phyloP scores from a whole-genome alignment of 2,888 invertebrate species.

The Andrena camellia region DNA sequence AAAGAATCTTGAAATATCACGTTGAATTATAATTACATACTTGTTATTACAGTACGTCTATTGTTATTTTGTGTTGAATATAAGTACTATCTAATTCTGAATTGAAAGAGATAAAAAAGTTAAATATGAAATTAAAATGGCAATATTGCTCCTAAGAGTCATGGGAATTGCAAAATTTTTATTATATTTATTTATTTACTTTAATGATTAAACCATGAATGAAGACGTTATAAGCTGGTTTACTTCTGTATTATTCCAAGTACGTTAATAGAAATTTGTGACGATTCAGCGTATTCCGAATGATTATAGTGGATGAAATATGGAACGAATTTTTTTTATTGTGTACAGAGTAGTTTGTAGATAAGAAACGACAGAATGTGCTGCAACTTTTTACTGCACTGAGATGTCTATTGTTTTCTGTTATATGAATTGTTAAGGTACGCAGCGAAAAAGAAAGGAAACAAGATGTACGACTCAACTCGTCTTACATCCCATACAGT shows the following conservation, averaged over 20 bases:
- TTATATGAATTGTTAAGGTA: neutral
- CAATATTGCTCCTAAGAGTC: too few relatives aligned
- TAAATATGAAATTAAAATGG: too few relatives aligned
- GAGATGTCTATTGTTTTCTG: constrained; percentile 5
- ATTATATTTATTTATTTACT: neutral
- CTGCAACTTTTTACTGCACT: neutral
- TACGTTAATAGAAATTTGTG: neutral
- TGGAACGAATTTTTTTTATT: neutral
- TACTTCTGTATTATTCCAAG: too few relatives aligned
- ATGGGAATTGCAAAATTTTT: too few relatives aligned
- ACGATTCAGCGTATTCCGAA: constrained; percentile 42
- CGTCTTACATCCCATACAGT: too few relatives aligned
- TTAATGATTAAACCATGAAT: neutral
- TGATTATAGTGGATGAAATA: constrained; percentile 26
- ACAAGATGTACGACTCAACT: too few relatives aligned
- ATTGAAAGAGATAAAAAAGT: neutral
- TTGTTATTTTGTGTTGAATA: neutral
- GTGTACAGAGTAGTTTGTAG: constrained; percentile 33
- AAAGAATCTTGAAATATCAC: neutral
- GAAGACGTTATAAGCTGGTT: too few relatives aligned
- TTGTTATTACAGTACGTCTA: neutral
- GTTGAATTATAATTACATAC: neutral
- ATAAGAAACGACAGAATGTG: neutral
- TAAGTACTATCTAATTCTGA: neutral
- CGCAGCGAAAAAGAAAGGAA: too few relatives aligned